Percentiles rank a stretch among this genome's conserved stretches.
Conservation (phyloP, 2,797 vertebrate genomes). For the Anableps anableps region DNA sequence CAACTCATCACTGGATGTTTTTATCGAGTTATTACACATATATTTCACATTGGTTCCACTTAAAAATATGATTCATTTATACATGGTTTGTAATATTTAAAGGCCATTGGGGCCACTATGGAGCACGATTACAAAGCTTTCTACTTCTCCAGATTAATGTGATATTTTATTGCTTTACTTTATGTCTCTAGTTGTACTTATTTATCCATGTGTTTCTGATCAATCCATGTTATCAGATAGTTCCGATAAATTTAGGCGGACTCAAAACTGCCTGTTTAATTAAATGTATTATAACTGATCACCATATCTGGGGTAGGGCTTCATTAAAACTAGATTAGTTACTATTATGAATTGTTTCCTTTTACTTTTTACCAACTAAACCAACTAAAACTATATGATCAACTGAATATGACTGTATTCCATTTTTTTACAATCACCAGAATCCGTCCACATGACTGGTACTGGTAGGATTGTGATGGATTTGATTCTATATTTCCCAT, state of each 20-base stretch:
- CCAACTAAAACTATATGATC: neutral
- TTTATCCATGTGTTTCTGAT: neutral
- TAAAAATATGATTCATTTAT: neutral
- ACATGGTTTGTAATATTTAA: neutral
- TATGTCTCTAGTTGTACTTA: neutral
- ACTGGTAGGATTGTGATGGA: neutral
- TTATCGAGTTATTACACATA: constrained; percentile 1
- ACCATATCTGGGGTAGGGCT: neutral
- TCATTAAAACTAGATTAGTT: neutral
- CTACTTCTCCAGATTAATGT: neutral
- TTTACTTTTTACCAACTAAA: neutral
- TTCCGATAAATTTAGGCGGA: neutral
- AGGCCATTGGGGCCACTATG: neutral
- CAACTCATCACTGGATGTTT: constrained; percentile 15
- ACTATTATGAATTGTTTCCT: neutral
- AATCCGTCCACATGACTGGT: neutral
- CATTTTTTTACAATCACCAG: neutral
- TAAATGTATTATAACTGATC: neutral
- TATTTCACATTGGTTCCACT: constrained; percentile 1
- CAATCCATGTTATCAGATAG: neutral
- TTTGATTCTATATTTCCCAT: neutral
- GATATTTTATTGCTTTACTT: neutral
- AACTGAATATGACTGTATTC: neutral
- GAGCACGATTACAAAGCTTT: neutral
- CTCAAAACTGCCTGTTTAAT: too few species aligned